These are phyloP conservation scores for Brotula barbata DNA, from an alignment of 2,797 vertebrate species.

Conservation along the genomic window DNA sequence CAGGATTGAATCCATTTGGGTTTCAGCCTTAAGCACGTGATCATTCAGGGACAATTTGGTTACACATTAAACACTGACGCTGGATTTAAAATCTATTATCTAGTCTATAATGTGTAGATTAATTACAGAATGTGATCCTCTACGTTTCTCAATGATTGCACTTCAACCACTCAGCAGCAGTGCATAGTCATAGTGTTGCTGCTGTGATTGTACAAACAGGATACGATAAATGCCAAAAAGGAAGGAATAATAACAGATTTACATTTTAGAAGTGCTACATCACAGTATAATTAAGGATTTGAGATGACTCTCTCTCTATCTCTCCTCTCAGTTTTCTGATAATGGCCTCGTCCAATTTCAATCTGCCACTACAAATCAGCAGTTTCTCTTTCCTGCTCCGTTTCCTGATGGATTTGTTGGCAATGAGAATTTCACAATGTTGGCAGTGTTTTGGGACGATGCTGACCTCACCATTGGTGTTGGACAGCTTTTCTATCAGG, in stretches of 20 bases:
- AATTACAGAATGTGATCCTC: neutral
- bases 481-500: conserved; percentile 80
- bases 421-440: conserved; percentile 69
- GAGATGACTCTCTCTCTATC: neutral
- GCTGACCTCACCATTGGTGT: conserved; percentile 79
- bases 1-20: neutral
- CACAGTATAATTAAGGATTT: too few relatives aligned
- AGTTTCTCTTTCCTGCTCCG: conserved; percentile 77
- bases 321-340: conserved; percentile 81
- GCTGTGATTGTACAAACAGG: neutral
- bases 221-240: neutral
- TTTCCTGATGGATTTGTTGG: conserved; percentile 71
- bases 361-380: conserved; percentile 74
- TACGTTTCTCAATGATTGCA: too few relatives aligned
- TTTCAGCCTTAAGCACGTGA: neutral
- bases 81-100: too few relatives aligned
- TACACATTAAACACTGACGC: too few relatives aligned
- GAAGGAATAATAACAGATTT: neutral
- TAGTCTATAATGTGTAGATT: neutral
- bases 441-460: conserved; percentile 87
- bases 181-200: too few relatives aligned
- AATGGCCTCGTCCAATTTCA: conserved; percentile 85
- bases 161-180: too few relatives aligned
- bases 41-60: neutral
- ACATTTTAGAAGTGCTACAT: too few relatives aligned